Base-by-base conservation (phyloP, 1,140 invertebrate species). In the Phortica variegata region DNA sequence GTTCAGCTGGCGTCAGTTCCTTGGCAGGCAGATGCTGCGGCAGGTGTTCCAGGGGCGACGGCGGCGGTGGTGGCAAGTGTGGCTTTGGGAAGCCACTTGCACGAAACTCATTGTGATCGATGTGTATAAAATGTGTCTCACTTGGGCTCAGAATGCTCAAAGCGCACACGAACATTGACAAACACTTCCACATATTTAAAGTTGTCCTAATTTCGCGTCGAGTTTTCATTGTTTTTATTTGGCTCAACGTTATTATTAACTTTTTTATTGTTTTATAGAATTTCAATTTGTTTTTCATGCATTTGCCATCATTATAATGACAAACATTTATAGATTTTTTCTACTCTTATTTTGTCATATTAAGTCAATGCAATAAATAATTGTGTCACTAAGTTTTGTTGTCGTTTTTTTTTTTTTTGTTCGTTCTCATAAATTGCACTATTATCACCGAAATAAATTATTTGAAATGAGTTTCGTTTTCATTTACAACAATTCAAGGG, bases 1-100 rank as follows among this genome's bases (percentile, higher is more conserved):
- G 78, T 46, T 87, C 83, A 23, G 85, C 75, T 1, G 87, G 86
- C 6, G 76, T 79, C 2, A 73, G 33, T 32, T 73, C 62, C 34
- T 59, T 71, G 32, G 49, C 20, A 23, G 59, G 54, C 17, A 66
- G 29, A 36, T 59, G 36, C 26, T 62, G 69, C 0, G 61, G 60
- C 37, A 68, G 26, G 13, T 70, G 65, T 3, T 65, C 56, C 2
- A 58, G 38, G 0, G 54, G 56, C 5, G 65, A 54, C 16, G 65
- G 26, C 1, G 65, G 60, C 0, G 65, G 54, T 6, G 65, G 65
- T 16, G 63, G 63, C 20, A 58, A 42, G 12, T 60, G 60, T 1
- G 65, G 65, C 52, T 58, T 56, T 2, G 65, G 70, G 34, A 60
- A 70, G 10, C 70, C 65, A 36, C 55, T 70, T 42, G 58, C 49